Percentiles rank a stretch among this genome's conserved stretches.
Evolutionary conservation across 2,888 invertebrate species (phyloP).

Genomic region (Ptychoptera albimana): DNA sequence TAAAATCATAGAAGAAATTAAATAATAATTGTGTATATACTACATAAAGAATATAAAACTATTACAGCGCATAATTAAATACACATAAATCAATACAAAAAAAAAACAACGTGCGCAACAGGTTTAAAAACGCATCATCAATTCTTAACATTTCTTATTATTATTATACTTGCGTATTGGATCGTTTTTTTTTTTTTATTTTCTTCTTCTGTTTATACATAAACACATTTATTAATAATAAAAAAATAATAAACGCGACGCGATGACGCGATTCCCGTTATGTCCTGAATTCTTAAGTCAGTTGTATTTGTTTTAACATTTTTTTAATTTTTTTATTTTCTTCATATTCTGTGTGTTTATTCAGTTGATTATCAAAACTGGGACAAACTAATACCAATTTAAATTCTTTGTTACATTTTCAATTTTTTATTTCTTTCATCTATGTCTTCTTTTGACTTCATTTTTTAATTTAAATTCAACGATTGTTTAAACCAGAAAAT

Average conservation of each 20-base stretch:
- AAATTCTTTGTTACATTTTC: background rate
- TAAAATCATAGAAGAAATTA: too few relatives aligned
- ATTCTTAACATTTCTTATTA: background rate
- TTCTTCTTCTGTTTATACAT: background rate
- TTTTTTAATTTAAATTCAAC: too few relatives aligned
- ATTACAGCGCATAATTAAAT: too few relatives aligned
- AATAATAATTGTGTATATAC: too few relatives aligned
- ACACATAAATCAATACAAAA: too few relatives aligned
- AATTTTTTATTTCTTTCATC: too few relatives aligned
- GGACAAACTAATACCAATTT: background rate
- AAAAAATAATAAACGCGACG: background rate
- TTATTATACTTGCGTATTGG: background rate
- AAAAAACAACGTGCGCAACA: too few relatives aligned
- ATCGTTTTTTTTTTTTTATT: background rate
- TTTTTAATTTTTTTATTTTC: too few relatives aligned
- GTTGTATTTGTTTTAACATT: background rate
- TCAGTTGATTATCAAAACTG: background rate
- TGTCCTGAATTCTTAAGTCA: conserved; percentile 2
- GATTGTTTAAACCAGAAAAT: too few relatives aligned
- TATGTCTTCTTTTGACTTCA: too few relatives aligned
- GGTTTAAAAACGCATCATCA: too few relatives aligned
- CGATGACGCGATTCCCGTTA: conserved; percentile 1
- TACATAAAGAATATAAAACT: too few relatives aligned
- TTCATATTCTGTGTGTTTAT: background rate
- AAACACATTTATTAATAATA: background rate